Evolutionary conservation across 2,797 vertebrate genomes (phyloP).

Genomic region (Xerus rutilus): DNA sequence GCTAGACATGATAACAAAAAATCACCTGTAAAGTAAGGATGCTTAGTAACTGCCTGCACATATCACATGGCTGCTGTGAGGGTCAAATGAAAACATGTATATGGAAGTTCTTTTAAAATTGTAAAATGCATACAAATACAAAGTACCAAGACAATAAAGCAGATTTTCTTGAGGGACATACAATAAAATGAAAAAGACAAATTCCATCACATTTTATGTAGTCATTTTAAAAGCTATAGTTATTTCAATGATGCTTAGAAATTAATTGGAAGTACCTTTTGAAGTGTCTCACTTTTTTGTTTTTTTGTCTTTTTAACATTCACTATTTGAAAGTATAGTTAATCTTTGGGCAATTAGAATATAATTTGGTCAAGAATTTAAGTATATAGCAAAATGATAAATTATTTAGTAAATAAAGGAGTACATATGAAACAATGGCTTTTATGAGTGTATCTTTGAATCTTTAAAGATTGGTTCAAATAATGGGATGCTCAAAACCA

Average conservation of each 20-base stretch:
- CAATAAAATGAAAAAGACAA: neutral
- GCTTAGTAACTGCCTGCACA: neutral
- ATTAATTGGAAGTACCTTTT: neutral
- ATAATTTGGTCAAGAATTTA: neutral
- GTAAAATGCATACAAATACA: neutral
- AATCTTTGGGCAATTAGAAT: neutral
- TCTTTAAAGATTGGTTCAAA: constrained; percentile 5
- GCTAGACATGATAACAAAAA: neutral
- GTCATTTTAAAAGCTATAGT: neutral
- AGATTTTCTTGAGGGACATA: constrained; percentile 10
- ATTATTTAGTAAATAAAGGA: neutral
- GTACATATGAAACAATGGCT: constrained; percentile 22
- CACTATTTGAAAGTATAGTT: neutral
- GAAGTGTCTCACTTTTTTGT: neutral
- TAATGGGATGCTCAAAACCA: constrained; percentile 56
- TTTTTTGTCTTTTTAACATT: neutral
- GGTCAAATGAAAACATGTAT: neutral
- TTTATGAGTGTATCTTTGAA: constrained; percentile 13
- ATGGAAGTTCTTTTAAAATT: neutral
- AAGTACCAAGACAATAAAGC: neutral
- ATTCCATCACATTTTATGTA: neutral
- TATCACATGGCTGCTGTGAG: neutral
- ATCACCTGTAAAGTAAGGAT: neutral
- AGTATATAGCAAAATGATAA: neutral
- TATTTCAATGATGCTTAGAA: neutral